These are phyloP conservation scores for Cerastis leucographa DNA, from an alignment of 2,888 invertebrate genomes.

Conservation along the genomic window DNA sequence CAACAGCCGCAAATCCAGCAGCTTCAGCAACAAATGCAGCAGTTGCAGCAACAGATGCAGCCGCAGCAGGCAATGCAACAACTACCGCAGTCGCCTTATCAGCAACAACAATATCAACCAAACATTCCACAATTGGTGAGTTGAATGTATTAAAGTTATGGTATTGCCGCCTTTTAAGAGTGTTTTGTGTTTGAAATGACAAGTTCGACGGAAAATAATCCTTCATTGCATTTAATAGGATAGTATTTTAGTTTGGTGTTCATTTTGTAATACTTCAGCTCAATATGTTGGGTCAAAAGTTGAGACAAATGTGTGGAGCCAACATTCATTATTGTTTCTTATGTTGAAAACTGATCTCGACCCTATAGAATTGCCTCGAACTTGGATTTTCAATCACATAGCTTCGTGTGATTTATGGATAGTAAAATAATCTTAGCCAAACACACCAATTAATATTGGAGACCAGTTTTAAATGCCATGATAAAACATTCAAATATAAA, in stretches of 20 bases:
- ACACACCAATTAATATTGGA: constrained; percentile 25
- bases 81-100: constrained; percentile 87
- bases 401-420: constrained; percentile 51
- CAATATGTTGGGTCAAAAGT: background rate
- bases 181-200: constrained; percentile 34
- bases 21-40: constrained; percentile 74
- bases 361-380: constrained; percentile 1
- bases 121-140: constrained; percentile 91
- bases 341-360: background rate
- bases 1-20: constrained; percentile 73
- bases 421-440: constrained; percentile 25
- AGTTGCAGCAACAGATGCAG: constrained; percentile 74
- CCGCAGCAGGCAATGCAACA: constrained; percentile 75
- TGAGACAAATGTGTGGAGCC: background rate
- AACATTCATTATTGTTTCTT: too few species aligned
- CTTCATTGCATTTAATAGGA: background rate
- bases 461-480: background rate
- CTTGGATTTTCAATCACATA: constrained; percentile 33
- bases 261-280: background rate
- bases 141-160: constrained; percentile 30
- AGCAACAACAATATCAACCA: constrained; percentile 83
- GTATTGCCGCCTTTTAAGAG: constrained; percentile 30
- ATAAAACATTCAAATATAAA: constrained; percentile 23
- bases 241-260: background rate
- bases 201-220: constrained; percentile 27